Conservation (phyloP, 1,140 invertebrate genomes). For the Drosophila serrata region DNA sequence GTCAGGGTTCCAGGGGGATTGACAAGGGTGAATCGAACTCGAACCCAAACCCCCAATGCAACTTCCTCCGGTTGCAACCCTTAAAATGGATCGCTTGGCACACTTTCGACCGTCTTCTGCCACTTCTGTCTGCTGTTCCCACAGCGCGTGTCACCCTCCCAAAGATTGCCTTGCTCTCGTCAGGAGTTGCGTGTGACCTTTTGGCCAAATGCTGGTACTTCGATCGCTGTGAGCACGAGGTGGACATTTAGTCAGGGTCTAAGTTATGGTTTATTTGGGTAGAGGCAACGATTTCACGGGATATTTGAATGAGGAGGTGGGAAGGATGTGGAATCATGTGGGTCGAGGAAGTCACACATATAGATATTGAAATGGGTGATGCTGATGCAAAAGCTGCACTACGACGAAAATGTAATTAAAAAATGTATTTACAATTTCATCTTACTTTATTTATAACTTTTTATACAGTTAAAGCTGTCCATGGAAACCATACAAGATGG, state of each 20-base stretch:
- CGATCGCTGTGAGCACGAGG: slow-evolving; percentile 10
- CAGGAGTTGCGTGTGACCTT: slow-evolving; percentile 61
- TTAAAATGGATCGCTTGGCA: slow-evolving; percentile 41
- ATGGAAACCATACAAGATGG: too few species aligned
- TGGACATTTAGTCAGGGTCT: slow-evolving; percentile 30
- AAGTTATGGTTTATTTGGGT: slow-evolving; percentile 49
- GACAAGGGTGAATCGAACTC: slow-evolving; percentile 44
- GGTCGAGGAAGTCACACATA: slow-evolving; percentile 19
- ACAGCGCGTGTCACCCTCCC: slow-evolving; percentile 67
- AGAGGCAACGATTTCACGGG: slow-evolving; percentile 55
- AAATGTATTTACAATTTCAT: too few species aligned
- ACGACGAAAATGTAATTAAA: not conserved
- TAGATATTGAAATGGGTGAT: not conserved
- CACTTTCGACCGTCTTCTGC: slow-evolving; percentile 48
- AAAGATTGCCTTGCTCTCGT: slow-evolving; percentile 36
- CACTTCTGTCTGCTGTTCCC: slow-evolving; percentile 25
- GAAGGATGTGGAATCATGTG: slow-evolving; percentile 32
- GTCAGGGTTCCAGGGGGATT: slow-evolving; percentile 52
- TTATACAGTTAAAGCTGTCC: too few species aligned
- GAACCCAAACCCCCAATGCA: slow-evolving; percentile 2
- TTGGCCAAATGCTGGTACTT: slow-evolving; percentile 78
- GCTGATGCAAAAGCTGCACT: not conserved
- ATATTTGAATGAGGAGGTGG: slow-evolving; percentile 30
- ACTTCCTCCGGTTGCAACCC: slow-evolving; percentile 36
- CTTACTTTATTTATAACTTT: too few species aligned